Base-by-base conservation (phyloP, 2,113 vertebrate genomes). In the Sander lucioperca region DNA sequence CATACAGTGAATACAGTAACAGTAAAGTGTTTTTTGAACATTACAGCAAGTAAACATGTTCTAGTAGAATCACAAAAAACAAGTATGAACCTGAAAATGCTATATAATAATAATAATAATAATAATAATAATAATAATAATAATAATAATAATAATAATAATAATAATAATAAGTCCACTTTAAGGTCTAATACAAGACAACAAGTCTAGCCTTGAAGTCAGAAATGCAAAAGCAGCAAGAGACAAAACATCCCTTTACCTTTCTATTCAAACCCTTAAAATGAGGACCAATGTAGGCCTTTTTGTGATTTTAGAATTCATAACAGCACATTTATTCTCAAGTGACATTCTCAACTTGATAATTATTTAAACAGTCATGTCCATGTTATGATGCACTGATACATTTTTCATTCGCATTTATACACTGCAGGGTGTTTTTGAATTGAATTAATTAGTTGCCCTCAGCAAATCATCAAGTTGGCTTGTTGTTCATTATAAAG, bases 321-420 rank as follows among this genome's bases (percentile, higher is more conserved):
- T 16, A 27, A 5, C 36, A 39, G 8, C n/a, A 39, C 13, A 63
- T 75, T 50, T 51, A 19, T 63, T 39, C 45, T 45, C 19, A 21
- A 43, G 50, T 54, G 25, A 39, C 43, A 68, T 27, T 58, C 19
- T 50, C 45, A 76, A 39, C 27, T 62, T 48, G 30, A 11, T 50
- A 63, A 76, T 68, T 13, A 53, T 36, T 36, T 51, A 18, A 50
- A 86, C 64, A 76, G 53, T 51, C 16, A 25, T 45, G 27, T 75
- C 18, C 36, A 66, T 48, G 33, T 75, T 36, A 43, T 50, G 10
- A 76, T 68, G 36, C n/a, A 51, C 33, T 27, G 54, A 74, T 72
- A 75, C n/a, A 11, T 50, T 66, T 78, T 43, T 16, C 30, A 71
- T 84, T 88, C 58, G 62, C 66, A 73, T 79, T 62, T 45, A 66